Evolutionary conservation across 1,140 invertebrate genomes (phyloP), one percentile per base, ranked within the genome.

Genomic region (Calliopsis andreniformis): DNA sequence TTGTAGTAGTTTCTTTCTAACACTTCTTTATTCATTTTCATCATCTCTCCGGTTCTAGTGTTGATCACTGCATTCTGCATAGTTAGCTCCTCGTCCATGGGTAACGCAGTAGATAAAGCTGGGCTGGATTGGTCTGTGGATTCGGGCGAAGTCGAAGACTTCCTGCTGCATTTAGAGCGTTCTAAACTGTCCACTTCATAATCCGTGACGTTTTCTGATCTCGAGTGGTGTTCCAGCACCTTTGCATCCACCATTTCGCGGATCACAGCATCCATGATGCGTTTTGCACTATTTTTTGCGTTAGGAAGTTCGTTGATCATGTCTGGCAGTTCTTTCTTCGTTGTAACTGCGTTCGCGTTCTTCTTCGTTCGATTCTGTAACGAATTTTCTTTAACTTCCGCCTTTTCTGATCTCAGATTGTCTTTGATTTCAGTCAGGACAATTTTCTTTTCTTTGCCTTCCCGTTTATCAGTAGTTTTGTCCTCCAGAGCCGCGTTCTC

Each of bases 161-260:
- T 92, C 3, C 90, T 88, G 28, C 76, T 87, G 61, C 86, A 89
- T 69, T 92, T 94, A 2, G 92, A 89, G 78, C 95, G 93, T 89
- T 97, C 96, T 62, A 97, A 90, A 89, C 96, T 97, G 79, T 97
- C 96, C 1, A 95, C 94, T 84, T 97, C 96, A 80, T 96, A 97
- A 69, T 96, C 80, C 0, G 32, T 32, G 25, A 72, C 18, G 69
- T 86, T 68, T 0, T 18, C 73, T 6, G 53, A 61, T 59, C 0
- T 83, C 25, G 51, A 63, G 66, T 72, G 78, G 47, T 89, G 80
- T n/a, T 93, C 92, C 1, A 91, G 73, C 0, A 89, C 90, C 61
- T 93, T 91, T 0, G 90, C 89, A 12, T 89, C 90, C 0, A 92
- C 90, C 82, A 93, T 90, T 76, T 93, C 93, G 28, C 91, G 91